These are phyloP conservation scores for Apolygus lucorum DNA, from an alignment of 1,140 invertebrate genomes.

Conservation along the genomic window DNA sequence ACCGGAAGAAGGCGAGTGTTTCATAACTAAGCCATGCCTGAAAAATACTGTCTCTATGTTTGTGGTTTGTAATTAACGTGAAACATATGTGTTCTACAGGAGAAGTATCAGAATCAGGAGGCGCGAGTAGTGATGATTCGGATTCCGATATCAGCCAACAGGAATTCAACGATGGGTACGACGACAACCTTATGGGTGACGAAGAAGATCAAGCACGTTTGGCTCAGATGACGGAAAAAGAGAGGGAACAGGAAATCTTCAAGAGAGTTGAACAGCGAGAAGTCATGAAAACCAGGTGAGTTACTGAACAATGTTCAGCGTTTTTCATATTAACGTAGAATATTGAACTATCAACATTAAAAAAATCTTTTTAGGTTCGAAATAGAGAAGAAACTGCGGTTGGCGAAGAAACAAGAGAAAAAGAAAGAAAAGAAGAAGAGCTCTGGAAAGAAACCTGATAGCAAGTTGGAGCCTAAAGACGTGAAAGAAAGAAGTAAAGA, in stretches of 20 bases:
- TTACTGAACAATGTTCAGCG: neutral
- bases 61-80: neutral
- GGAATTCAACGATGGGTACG: constrained; percentile 76
- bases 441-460: constrained; percentile 48
- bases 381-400: constrained; percentile 86
- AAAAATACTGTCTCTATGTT: neutral
- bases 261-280: constrained; percentile 90
- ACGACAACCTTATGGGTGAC: constrained; percentile 95
- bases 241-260: constrained; percentile 93
- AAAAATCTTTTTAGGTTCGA: constrained; percentile 63
- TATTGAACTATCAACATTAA: too few species aligned
- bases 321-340: too few species aligned
- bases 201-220: constrained; percentile 84
- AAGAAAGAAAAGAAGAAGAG: constrained; percentile 49
- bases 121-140: constrained; percentile 36
- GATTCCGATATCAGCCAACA: constrained; percentile 50
- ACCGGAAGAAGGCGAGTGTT: constrained; percentile 53
- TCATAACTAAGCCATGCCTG: neutral
- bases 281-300: constrained; percentile 74
- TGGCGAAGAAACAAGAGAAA: constrained; percentile 73
- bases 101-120: constrained; percentile 50
- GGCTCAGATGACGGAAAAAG: constrained; percentile 91
- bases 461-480: constrained; percentile 55
- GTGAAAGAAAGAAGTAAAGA: constrained; percentile 76
- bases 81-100: constrained; percentile 43